A percentile compares a stretch with the other conserved stretches of the same genome.
Conservation (phyloP, 2,888 invertebrate genomes). For the Beris chalybata region DNA sequence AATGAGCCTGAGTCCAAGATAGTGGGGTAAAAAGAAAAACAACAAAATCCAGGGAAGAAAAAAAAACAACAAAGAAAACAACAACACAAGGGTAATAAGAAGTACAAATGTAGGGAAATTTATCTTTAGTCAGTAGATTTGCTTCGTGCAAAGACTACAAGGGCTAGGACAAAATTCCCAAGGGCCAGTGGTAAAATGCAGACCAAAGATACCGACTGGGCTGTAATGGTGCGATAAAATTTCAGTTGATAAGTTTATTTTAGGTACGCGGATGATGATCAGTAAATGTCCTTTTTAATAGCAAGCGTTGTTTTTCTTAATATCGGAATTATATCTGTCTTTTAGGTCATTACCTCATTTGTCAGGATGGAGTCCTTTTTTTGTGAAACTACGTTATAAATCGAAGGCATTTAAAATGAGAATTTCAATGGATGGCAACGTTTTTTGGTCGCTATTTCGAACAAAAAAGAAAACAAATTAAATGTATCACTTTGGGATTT, state of each 20-base stretch:
- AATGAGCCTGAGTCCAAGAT: background rate
- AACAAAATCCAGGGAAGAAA: background rate
- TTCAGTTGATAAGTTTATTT: conserved; percentile 1
- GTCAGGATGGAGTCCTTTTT: no score
- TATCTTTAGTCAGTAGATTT: conserved; percentile 26
- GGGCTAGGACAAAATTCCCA: background rate
- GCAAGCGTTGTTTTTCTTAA: no score
- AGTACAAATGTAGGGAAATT: conserved; percentile 29
- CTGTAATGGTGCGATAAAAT: background rate
- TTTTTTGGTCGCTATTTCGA: no score
- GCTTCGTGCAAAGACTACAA: background rate
- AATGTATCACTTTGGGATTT: no score
- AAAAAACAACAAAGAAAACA: background rate
- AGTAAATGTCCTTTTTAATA: no score
- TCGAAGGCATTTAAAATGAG: no score
- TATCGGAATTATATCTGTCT: no score
- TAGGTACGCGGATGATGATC: background rate
- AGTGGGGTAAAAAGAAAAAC: background rate
- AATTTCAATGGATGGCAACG: no score
- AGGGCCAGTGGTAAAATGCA: background rate
- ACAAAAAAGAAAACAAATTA: no score
- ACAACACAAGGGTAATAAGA: conserved; percentile 20
- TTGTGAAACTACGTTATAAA: no score
- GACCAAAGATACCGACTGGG: background rate
- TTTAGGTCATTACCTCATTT: no score